These are phyloP conservation scores for Nemoura dubitans DNA, from an alignment of 2,888 invertebrate species.

Conservation along the genomic window DNA sequence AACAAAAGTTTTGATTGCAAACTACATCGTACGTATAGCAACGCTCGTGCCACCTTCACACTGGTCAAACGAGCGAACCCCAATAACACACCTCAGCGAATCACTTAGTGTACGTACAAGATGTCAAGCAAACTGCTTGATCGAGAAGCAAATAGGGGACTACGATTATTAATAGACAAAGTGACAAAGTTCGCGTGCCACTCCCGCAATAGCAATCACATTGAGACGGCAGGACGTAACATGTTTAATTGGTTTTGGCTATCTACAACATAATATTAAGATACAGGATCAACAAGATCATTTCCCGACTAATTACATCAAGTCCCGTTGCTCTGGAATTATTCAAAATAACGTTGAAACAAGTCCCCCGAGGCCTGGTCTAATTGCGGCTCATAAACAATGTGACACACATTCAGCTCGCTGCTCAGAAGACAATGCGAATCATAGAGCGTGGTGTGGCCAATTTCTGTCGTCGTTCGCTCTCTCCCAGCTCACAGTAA, in stretches of 20 bases:
- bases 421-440: not conserved
- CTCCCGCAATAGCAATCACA: not conserved
- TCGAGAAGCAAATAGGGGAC: not conserved
- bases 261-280: not conserved
- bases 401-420: not conserved
- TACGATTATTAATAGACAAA: not conserved
- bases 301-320: not conserved
- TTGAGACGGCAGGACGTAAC: not conserved
- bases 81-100: not conserved
- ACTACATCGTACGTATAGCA: not conserved
- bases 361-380: slow-evolving; percentile 19
- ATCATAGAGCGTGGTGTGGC: not conserved
- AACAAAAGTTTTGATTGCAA: not conserved
- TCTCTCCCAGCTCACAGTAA: not conserved
- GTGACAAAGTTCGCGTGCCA: not conserved
- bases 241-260: not conserved
- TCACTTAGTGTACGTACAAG: not conserved
- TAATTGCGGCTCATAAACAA: slow-evolving; percentile 14
- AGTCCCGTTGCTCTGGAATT: not conserved
- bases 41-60: too few relatives aligned
- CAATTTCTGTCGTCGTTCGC: slow-evolving; percentile 12
- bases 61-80: not conserved
- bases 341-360: slow-evolving; percentile 20
- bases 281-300: not conserved
- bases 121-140: not conserved